Conservation (phyloP, 1,140 invertebrate species). For the Drosophila bocki region DNA sequence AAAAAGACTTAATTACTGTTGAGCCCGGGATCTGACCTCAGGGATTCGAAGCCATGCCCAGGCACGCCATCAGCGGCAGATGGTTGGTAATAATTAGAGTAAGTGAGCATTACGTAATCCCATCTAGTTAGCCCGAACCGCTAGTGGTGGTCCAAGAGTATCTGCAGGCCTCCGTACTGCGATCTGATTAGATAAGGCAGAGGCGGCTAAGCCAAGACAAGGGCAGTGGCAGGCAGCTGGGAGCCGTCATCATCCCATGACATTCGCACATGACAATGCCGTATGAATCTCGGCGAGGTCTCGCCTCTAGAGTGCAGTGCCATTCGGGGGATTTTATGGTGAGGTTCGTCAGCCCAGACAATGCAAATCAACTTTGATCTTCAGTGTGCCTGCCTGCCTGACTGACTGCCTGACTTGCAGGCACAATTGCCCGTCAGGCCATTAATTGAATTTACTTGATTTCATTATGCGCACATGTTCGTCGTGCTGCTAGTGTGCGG, state of each 20-base stretch:
- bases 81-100: slow-evolving; percentile 61
- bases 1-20: slow-evolving; percentile 66
- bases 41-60: slow-evolving; percentile 42
- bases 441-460: slow-evolving; percentile 76
- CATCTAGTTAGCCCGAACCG: slow-evolving; percentile 17
- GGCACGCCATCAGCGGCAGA: slow-evolving; percentile 45
- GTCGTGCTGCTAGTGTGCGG: slow-evolving; percentile 16
- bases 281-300: slow-evolving; percentile 28
- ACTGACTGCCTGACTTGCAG: slow-evolving; percentile 24
- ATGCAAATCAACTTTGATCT: slow-evolving; percentile 45
- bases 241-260: slow-evolving; percentile 14
- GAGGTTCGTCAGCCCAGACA: slow-evolving; percentile 26
- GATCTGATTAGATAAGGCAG: slow-evolving; percentile 45
- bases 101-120: slow-evolving; percentile 64
- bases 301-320: slow-evolving; percentile 12
- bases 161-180: slow-evolving; percentile 7
- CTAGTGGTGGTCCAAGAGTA: slow-evolving; percentile 25
- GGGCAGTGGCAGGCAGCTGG: not conserved
- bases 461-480: slow-evolving; percentile 53
- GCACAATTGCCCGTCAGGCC: slow-evolving; percentile 43
- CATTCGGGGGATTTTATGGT: slow-evolving; percentile 15
- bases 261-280: slow-evolving; percentile 45
- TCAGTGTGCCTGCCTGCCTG: not conserved
- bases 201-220: slow-evolving; percentile 9
- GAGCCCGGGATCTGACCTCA: slow-evolving; percentile 54